Base-by-base conservation (phyloP, 2,113 vertebrate species). In the Hemicordylus capensis region DNA sequence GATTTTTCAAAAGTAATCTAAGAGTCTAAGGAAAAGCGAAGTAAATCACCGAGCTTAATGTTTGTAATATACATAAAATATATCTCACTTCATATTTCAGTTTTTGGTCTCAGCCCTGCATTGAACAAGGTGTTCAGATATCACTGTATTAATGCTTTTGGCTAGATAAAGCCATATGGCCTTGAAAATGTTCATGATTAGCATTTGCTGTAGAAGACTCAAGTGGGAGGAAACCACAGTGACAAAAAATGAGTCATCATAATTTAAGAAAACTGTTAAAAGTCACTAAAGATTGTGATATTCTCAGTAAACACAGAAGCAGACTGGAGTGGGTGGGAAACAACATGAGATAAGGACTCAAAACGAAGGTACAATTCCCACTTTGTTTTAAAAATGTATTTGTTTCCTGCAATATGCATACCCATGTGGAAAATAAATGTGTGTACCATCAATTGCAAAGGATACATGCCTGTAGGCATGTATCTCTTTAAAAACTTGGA, bases 1-100 rank as follows among this genome's bases (percentile, higher is more conserved):
- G 73, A 96, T 93, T 96, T 85, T 96, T 96, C 92, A 85, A 93
- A 96, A 94, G 89, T 84, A 96, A 96, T 96, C 88, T 96, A 89
- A 88, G 72, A 94, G 73, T 92, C 88, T 90, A 94, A 89, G 87
- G 87, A 95, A 94, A 92, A 59, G 15, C 56, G 26, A 93, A 42
- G 6, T 93, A 91, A 95, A 91, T 93, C 1, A 91, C 34, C 56
- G 58, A 51, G 31, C 83, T 94, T 90, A 92, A 88, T 87, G 14
- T 92, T 94, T 89, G 11, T 37, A 81, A 86, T 87, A 51, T 89
- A 80, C n/a, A 88, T 89, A 92, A 94, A 92, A 88, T 46, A 72
- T 86, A 73, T 48, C 46, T 87, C 17, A 19, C 92, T 86, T 87
- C 89, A 88, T 92, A 61, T 46, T 90, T 93, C 78, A 82, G 20